Evolutionary conservation across 2,888 invertebrate species (phyloP).

Genomic region (Cryptocephalus moraei): DNA sequence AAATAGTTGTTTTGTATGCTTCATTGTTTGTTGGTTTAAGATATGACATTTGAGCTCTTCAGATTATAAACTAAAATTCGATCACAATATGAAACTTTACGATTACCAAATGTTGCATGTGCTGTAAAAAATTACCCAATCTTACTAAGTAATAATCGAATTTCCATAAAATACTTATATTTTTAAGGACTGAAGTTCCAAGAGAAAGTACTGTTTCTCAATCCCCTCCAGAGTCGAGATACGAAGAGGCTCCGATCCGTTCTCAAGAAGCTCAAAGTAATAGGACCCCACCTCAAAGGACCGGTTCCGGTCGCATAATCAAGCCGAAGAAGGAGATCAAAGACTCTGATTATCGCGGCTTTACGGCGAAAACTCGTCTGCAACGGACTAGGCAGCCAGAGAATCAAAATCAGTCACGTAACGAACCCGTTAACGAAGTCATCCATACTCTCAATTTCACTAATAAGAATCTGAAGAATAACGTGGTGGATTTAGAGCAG

Average conservation of each 20-base stretch:
- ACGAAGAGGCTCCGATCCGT: slow-evolving; percentile 2
- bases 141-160: too few species aligned
- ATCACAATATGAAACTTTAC: too few species aligned
- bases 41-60: too few species aligned
- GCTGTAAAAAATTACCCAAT: too few species aligned
- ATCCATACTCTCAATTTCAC: slow-evolving; percentile 32
- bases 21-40: too few species aligned
- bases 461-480: slow-evolving; percentile 30
- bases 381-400: slow-evolving; percentile 24
- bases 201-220: slow-evolving; percentile 4
- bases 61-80: too few species aligned
- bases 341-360: slow-evolving; percentile 34
- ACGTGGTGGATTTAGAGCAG: slow-evolving; percentile 26
- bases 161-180: neutral
- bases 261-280: slow-evolving; percentile 7
- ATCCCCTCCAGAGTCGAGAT: slow-evolving; percentile 7
- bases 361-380: slow-evolving; percentile 32
- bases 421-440: slow-evolving; percentile 7
- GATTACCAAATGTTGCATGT: too few species aligned
- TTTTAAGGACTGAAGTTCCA: slow-evolving; percentile 7
- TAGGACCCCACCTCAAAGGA: slow-evolving; percentile 9
- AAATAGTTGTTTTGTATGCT: too few species aligned
- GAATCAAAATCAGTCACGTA: slow-evolving; percentile 12
- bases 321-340: slow-evolving; percentile 31
- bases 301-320: slow-evolving; percentile 14